Evolutionary conservation across 2,888 invertebrate species (phyloP).

Genomic region (Alitta virens): DNA sequence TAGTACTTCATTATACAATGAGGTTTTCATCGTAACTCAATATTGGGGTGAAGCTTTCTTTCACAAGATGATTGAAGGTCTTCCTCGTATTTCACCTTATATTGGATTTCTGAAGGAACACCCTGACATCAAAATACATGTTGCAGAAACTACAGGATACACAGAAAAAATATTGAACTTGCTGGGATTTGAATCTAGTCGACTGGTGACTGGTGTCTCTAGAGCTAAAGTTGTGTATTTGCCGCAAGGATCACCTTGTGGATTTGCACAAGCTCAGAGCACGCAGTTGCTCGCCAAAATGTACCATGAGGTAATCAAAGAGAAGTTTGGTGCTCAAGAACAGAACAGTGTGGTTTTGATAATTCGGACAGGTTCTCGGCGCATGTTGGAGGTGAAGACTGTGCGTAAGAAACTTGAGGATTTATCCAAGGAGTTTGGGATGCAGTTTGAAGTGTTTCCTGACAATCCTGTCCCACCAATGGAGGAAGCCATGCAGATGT

Average conservation of each 20-base stretch:
- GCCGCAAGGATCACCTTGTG: constrained; percentile 30
- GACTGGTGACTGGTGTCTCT: constrained; percentile 23
- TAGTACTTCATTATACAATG: constrained; percentile 21
- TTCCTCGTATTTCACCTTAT: constrained; percentile 30
- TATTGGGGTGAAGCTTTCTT: constrained; percentile 29
- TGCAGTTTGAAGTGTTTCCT: constrained; percentile 21
- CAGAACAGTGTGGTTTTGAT: neutral
- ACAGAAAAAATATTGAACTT: constrained; percentile 18
- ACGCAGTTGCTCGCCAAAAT: constrained; percentile 21
- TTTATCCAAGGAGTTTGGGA: constrained; percentile 13
- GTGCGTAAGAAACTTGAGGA: neutral
- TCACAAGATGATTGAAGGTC: constrained; percentile 27
- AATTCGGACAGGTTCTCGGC: neutral
- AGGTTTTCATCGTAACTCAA: constrained; percentile 31
- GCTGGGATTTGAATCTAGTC: constrained; percentile 22
- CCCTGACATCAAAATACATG: constrained; percentile 25
- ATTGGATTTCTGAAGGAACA: constrained; percentile 24
- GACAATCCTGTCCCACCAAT: constrained; percentile 27
- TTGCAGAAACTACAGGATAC: constrained; percentile 18
- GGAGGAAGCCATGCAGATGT: constrained; percentile 23
- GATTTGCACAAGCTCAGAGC: constrained; percentile 24
- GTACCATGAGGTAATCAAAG: constrained; percentile 5
- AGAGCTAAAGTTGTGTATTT: constrained; percentile 28
- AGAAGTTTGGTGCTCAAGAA: neutral
- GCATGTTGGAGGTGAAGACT: neutral